Conservation (phyloP, 2,113 vertebrate species). For the Pavo muticus region DNA sequence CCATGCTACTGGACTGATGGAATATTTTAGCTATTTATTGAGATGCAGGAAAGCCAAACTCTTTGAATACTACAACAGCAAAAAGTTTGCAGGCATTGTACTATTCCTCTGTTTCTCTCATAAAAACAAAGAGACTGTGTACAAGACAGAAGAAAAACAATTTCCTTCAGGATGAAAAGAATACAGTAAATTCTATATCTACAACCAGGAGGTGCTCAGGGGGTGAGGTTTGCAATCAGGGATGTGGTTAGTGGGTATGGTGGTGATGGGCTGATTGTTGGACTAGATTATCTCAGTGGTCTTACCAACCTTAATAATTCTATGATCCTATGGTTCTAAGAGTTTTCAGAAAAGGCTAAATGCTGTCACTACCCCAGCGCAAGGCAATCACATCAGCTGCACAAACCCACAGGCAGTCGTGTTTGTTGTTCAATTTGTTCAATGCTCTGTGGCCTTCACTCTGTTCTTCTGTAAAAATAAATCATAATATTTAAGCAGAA, state of each 20-base stretch:
- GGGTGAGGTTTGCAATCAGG: not conserved
- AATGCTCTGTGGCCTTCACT: not conserved
- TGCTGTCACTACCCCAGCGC: not conserved
- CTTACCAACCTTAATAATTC: too few relatives aligned
- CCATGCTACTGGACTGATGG: not conserved
- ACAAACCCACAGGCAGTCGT: not conserved
- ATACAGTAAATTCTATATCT: not conserved
- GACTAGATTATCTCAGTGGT: too few relatives aligned
- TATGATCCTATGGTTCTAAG: not conserved
- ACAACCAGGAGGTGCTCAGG: not conserved
- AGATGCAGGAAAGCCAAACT: not conserved
- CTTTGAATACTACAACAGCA: not conserved
- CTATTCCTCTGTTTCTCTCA: not conserved
- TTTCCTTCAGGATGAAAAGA: not conserved
- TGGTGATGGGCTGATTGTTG: too few relatives aligned
- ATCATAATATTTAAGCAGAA: not conserved
- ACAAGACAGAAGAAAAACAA: not conserved
- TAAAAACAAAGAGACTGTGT: not conserved
- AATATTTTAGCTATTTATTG: slow-evolving; percentile 13
- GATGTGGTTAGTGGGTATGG: too few relatives aligned
- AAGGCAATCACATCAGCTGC: not conserved
- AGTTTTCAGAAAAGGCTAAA: not conserved
- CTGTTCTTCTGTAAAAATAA: not conserved
- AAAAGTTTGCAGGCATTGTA: not conserved
- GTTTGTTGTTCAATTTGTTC: not conserved